A percentile compares a stretch with the other conserved stretches of the same genome.
Evolutionary conservation across 2,797 vertebrate species (phyloP).

Genomic region (Enteromius fasciolatus): DNA sequence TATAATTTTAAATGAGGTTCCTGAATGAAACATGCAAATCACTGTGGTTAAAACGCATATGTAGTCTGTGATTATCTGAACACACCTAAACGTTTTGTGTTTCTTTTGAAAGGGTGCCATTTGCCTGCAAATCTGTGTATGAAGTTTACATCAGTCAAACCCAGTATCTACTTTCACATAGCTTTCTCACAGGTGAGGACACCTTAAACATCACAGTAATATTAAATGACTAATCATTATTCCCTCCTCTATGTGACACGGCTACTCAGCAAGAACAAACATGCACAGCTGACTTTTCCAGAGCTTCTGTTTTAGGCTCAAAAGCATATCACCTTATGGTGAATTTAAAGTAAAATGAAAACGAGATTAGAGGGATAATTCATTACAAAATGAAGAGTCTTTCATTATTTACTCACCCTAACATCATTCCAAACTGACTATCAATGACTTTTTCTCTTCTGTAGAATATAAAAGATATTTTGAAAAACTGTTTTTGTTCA

Average conservation of each 20-base stretch:
- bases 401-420: background rate
- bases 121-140: slow-evolving; percentile 35
- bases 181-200: slow-evolving; percentile 47
- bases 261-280: slow-evolving; percentile 65
- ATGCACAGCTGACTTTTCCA: slow-evolving; percentile 49
- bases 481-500: background rate
- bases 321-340: background rate
- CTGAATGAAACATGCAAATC: slow-evolving; percentile 34
- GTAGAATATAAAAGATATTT: background rate
- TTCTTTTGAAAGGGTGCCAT: slow-evolving; percentile 49
- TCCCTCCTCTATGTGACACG: slow-evolving; percentile 25
- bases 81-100: slow-evolving; percentile 48
- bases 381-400: background rate
- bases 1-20: slow-evolving; percentile 7
- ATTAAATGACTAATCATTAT: slow-evolving; percentile 66
- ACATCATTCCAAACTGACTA: background rate
- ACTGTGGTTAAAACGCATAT: slow-evolving; percentile 36
- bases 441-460: background rate
- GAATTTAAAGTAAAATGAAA: background rate
- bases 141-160: slow-evolving; percentile 40
- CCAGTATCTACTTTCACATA: slow-evolving; percentile 42
- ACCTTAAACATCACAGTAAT: slow-evolving; percentile 42
- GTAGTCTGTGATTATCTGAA: slow-evolving; percentile 42
- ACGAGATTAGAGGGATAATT: background rate
- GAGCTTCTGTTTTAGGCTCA: slow-evolving; percentile 49